A percentile compares a stretch with the other conserved stretches of the same genome.
phyloP scores from a whole-genome alignment of 2,888 invertebrate genomes.

The Caenorhabditis virilis region DNA sequence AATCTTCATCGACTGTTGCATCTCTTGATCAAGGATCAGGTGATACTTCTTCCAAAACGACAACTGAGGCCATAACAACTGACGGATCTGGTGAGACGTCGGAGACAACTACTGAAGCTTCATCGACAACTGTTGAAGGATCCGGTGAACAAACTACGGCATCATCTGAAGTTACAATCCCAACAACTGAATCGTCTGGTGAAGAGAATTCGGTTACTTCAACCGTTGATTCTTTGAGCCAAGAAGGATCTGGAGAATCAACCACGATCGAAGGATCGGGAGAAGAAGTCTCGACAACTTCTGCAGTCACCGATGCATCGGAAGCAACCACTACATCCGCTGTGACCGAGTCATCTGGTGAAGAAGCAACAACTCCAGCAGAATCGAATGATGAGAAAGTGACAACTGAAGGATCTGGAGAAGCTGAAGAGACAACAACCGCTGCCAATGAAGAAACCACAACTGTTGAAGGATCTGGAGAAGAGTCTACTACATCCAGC shows the following conservation, averaged over 20 bases:
- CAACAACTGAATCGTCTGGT: not conserved
- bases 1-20: not conserved
- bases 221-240: too few relatives aligned
- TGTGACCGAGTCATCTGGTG: constrained; percentile 1
- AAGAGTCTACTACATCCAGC: constrained; percentile 9
- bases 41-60: not conserved
- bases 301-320: not conserved
- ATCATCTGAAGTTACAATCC: not conserved
- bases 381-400: not conserved
- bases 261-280: not conserved
- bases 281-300: not conserved
- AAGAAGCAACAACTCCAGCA: constrained; percentile 3
- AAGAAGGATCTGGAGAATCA: not conserved
- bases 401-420: constrained; percentile 5
- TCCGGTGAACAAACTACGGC: constrained; percentile 1
- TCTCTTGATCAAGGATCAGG: not conserved
- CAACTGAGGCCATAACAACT: constrained; percentile 2
- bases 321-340: not conserved
- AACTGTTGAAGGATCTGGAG: constrained; percentile 14
- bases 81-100: not conserved
- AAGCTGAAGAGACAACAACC: constrained; percentile 7
- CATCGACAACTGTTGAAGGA: constrained; percentile 6
- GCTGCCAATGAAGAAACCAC: not conserved
- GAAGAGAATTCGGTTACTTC: not conserved
- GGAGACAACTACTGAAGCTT: constrained; percentile 2